Evolutionary conservation across 2,797 vertebrate species (phyloP).

Genomic region (Darevskia mixta): DNA sequence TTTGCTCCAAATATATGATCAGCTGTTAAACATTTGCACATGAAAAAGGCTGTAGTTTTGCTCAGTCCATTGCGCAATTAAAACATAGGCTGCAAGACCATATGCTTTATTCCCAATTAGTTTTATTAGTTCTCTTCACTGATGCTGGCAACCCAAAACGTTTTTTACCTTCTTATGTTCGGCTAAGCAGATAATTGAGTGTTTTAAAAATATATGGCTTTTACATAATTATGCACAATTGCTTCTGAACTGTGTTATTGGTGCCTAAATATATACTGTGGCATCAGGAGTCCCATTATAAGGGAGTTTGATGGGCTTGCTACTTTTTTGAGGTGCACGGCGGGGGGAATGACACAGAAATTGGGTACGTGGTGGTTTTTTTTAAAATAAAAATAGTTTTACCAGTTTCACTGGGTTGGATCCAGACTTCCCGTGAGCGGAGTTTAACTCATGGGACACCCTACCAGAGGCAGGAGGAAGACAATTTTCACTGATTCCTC

Average conservation of each 20-base stretch:
- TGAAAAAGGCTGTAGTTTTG: constrained; percentile 24
- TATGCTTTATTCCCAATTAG: constrained; percentile 5
- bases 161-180: neutral
- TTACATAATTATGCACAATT: neutral
- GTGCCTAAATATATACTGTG: neutral
- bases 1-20: constrained; percentile 30
- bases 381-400: neutral
- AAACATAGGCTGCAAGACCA: neutral
- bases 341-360: neutral
- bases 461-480: too few relatives aligned
- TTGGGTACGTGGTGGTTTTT: neutral
- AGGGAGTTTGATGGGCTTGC: neutral
- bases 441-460: too few relatives aligned
- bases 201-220: neutral
- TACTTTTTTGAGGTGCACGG: neutral
- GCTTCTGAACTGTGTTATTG: neutral
- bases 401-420: neutral
- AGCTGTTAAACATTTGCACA: constrained; percentile 60
- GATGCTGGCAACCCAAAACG: neutral
- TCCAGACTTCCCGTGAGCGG: too few relatives aligned
- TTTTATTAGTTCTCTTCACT: constrained; percentile 13
- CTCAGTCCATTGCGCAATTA: constrained; percentile 15
- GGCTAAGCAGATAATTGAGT: neutral
- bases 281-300: neutral
- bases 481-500: too few relatives aligned